Conservation (phyloP, 2,113 vertebrate genomes). For the Furnarius figulus region DNA sequence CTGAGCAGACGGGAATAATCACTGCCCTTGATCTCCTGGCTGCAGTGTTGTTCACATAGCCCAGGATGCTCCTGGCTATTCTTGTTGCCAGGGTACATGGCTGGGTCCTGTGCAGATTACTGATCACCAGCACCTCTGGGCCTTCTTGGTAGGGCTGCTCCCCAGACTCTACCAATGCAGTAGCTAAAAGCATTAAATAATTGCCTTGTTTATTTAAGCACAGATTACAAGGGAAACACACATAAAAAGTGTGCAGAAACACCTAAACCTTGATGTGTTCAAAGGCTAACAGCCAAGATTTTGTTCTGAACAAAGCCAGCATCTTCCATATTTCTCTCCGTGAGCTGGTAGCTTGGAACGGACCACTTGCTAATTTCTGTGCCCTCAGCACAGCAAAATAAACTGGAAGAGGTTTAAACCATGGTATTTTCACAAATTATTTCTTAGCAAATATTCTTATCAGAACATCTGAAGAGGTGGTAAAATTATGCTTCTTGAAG, state of each 20-base stretch:
- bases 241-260: neutral
- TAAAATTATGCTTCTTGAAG: conserved; percentile 6
- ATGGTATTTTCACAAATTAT: neutral
- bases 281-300: neutral
- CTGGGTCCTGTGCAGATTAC: neutral
- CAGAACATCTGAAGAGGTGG: neutral
- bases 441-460: neutral
- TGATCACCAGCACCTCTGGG: neutral
- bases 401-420: neutral
- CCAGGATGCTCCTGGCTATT: neutral
- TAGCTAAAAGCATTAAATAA: neutral
- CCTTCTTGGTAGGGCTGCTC: neutral
- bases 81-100: neutral
- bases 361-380: neutral
- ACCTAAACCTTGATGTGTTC: neutral
- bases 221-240: neutral
- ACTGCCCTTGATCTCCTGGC: neutral
- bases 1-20: neutral
- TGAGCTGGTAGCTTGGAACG: neutral
- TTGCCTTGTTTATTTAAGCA: neutral
- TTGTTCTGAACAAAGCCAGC: neutral
- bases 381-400: neutral
- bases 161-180: neutral
- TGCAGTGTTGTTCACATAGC: neutral
- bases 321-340: neutral